A percentile compares a stretch with the other conserved stretches of the same genome.
Conservation (phyloP, 1,140 invertebrate genomes). For the Eupeodes corollae region DNA sequence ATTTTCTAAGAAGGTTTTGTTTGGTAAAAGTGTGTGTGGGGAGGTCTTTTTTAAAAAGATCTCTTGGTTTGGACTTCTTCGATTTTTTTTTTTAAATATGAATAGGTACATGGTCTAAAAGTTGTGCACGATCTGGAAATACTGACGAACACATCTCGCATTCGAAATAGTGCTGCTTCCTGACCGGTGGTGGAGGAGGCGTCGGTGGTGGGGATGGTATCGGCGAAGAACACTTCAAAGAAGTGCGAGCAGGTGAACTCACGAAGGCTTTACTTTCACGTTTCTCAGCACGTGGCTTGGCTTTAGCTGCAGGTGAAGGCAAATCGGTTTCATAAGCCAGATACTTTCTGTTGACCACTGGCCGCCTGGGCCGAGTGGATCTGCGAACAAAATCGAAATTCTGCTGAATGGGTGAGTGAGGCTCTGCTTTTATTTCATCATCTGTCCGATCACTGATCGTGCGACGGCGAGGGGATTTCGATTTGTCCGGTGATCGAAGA, state of each 20-base stretch:
- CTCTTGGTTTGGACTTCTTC: too few species aligned
- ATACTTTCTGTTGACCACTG: background rate
- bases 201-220: slow-evolving; percentile 13
- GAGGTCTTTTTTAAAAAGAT: too few species aligned
- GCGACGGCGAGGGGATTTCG: slow-evolving; percentile 8
- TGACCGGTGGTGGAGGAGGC: background rate
- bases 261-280: background rate
- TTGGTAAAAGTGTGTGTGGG: too few species aligned
- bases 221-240: slow-evolving; percentile 3
- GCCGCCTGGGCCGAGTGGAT: background rate
- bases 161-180: slow-evolving; percentile 39
- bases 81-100: slow-evolving; percentile 51
- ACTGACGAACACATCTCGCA: slow-evolving; percentile 71
- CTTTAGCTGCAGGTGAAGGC: background rate
- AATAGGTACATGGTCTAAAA: slow-evolving; percentile 64
- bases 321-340: background rate
- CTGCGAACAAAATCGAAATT: background rate
- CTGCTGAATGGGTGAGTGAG: slow-evolving; percentile 25
- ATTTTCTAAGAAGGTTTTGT: too few species aligned
- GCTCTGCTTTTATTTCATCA: slow-evolving; percentile 32
- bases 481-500: slow-evolving; percentile 29
- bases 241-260: background rate
- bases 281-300: background rate
- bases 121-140: slow-evolving; percentile 57
- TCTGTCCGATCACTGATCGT: slow-evolving; percentile 3